A percentile compares a stretch with the other conserved stretches of the same genome.
Conservation (phyloP, 2,888 invertebrate species). For the Diaprepes abbreviatus region DNA sequence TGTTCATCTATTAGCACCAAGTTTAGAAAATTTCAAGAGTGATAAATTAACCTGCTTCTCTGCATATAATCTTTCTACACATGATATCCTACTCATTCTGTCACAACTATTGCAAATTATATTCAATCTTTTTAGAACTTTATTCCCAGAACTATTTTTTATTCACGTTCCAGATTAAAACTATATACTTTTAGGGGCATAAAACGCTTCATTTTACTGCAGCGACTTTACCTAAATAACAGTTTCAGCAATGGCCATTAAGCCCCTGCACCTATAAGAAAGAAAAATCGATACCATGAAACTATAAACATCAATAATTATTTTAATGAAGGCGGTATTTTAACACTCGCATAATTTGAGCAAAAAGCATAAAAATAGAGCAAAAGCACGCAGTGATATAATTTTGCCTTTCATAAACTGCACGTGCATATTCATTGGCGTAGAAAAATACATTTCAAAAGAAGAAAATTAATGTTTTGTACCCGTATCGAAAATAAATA, state of each 20-base stretch:
- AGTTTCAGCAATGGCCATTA: slow-evolving; percentile 31
- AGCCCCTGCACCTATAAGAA: slow-evolving; percentile 29
- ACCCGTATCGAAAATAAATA: no score
- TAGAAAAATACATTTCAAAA: background rate
- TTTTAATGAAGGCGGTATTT: slow-evolving; percentile 25
- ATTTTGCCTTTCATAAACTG: slow-evolving; percentile 7
- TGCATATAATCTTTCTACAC: no score
- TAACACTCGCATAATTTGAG: slow-evolving; percentile 32
- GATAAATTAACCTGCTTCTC: no score
- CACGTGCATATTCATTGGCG: slow-evolving; percentile 1
- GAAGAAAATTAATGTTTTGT: no score
- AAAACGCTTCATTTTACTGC: slow-evolving; percentile 27
- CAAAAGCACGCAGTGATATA: slow-evolving; percentile 22
- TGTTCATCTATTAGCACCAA: no score
- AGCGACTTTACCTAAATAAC: slow-evolving; percentile 31
- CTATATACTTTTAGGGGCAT: slow-evolving; percentile 16
- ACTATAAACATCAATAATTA: slow-evolving; percentile 38
- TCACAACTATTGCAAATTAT: slow-evolving; percentile 10
- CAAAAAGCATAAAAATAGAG: slow-evolving; percentile 23
- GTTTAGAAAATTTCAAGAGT: no score
- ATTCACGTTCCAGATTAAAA: slow-evolving; percentile 23
- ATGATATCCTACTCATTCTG: slow-evolving; percentile 9
- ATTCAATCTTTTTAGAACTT: slow-evolving; percentile 7
- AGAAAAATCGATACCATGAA: slow-evolving; percentile 33
- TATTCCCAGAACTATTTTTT: slow-evolving; percentile 30